Evolutionary conservation across 2,888 invertebrate genomes (phyloP).

Genomic region (Pachycephus smyrnensis): DNA sequence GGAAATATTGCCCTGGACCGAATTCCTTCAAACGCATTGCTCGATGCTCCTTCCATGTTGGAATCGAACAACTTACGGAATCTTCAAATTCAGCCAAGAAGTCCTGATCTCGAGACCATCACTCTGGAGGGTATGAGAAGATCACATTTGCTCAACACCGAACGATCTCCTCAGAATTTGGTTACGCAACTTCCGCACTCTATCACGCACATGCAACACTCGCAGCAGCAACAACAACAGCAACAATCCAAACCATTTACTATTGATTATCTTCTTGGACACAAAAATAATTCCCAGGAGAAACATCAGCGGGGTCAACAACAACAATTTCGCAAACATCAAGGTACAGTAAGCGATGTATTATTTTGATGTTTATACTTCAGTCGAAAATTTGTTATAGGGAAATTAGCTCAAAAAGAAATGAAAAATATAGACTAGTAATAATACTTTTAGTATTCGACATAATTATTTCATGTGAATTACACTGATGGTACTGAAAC

Average conservation of each 20-base stretch:
- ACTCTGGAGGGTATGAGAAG: conserved; percentile 58
- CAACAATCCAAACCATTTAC: conserved; percentile 81
- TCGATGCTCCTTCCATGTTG: conserved; percentile 45
- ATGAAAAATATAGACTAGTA: background rate
- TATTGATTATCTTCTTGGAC: conserved; percentile 87
- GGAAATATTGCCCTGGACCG: conserved; percentile 47
- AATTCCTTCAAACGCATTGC: conserved; percentile 42
- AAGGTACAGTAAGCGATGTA: conserved; percentile 41
- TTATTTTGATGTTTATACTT: background rate
- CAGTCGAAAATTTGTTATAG: background rate
- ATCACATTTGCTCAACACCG: conserved; percentile 38
- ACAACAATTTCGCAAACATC: conserved; percentile 54
- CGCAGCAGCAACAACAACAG: conserved; percentile 52
- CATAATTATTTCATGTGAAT: background rate
- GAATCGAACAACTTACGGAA: conserved; percentile 48
- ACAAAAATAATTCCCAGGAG: conserved; percentile 70
- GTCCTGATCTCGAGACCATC: conserved; percentile 48
- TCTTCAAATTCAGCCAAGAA: conserved; percentile 49
- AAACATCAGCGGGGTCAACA: conserved; percentile 54
- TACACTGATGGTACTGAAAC: background rate
- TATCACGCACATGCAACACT: conserved; percentile 53
- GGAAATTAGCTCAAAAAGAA: background rate
- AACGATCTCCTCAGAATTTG: conserved; percentile 44
- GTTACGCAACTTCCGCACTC: conserved; percentile 40
- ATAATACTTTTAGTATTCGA: no score